A percentile compares a stretch with the other conserved stretches of the same genome.
These are phyloP conservation scores for Unio delphinus DNA, from an alignment of 2,888 invertebrate genomes.

Conservation along the genomic window DNA sequence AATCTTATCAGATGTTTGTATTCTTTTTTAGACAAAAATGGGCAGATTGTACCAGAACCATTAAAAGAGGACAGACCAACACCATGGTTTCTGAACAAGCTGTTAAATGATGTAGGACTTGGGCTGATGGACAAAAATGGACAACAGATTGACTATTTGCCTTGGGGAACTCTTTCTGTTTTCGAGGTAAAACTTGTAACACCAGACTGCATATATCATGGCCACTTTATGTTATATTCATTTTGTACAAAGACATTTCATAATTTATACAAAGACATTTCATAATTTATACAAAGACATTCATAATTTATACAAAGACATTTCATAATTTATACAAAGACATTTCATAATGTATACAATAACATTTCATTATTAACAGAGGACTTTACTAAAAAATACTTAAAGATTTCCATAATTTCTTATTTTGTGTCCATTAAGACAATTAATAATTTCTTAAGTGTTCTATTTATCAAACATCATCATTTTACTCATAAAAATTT, in stretches of 20 bases:
- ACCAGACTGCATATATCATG: neutral
- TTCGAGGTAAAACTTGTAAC: conserved; percentile 20
- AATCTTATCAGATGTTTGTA: too few relatives aligned
- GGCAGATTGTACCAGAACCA: neutral
- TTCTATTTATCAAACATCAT: too few relatives aligned
- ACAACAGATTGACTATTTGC: conserved; percentile 20
- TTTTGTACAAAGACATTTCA: conserved; percentile 3
- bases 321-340: neutral
- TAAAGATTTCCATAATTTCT: too few relatives aligned
- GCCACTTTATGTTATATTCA: conserved; percentile 2
- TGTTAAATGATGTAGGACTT: conserved; percentile 12
- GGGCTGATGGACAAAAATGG: conserved; percentile 17
- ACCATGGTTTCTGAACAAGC: conserved; percentile 32
- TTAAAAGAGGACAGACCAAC: conserved; percentile 36
- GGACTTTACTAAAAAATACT: too few relatives aligned
- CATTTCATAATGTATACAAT: neutral
- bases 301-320: neutral
- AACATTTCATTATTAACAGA: too few relatives aligned
- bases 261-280: conserved; percentile 1
- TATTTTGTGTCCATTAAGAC: too few relatives aligned
- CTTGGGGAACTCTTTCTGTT: conserved; percentile 20
- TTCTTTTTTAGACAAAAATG: neutral
- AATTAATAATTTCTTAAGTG: too few relatives aligned
- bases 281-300: too few relatives aligned
- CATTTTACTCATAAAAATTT: too few relatives aligned